These are phyloP conservation scores for Agrochola macilenta DNA, from an alignment of 2,888 invertebrate species.

Conservation along the genomic window DNA sequence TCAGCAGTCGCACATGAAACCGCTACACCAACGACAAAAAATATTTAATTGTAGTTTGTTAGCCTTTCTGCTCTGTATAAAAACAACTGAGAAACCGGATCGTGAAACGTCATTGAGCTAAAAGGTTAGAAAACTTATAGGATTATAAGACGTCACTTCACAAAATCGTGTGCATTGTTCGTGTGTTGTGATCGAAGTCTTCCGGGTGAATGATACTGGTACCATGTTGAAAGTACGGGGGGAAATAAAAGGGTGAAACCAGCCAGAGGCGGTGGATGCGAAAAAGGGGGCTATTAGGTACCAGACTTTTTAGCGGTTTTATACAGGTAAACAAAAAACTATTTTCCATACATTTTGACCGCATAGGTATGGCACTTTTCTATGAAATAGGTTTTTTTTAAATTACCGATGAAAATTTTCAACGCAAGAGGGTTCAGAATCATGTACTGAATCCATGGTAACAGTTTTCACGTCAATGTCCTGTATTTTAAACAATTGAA, in stretches of 20 bases:
- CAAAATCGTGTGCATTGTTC: background rate
- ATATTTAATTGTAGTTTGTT: background rate
- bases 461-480: no score
- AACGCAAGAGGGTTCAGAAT: no score
- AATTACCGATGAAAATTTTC: no score
- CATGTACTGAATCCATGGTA: no score
- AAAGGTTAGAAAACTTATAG: conserved; percentile 18
- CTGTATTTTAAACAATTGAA: no score
- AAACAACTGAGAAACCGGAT: conserved; percentile 23
- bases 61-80: background rate
- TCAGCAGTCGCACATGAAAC: background rate
- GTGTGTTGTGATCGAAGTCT: background rate
- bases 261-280: no score
- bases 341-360: no score
- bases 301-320: background rate
- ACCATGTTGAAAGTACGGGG: background rate
- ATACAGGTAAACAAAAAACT: no score
- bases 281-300: background rate
- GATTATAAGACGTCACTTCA: conserved; percentile 6
- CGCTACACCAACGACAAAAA: background rate
- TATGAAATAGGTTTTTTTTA: no score
- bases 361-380: no score
- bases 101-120: conserved; percentile 4
- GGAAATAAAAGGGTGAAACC: background rate
- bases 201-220: background rate